These are phyloP conservation scores for Monopterus albus DNA, from an alignment of 2,113 vertebrate genomes.

Conservation along the genomic window DNA sequence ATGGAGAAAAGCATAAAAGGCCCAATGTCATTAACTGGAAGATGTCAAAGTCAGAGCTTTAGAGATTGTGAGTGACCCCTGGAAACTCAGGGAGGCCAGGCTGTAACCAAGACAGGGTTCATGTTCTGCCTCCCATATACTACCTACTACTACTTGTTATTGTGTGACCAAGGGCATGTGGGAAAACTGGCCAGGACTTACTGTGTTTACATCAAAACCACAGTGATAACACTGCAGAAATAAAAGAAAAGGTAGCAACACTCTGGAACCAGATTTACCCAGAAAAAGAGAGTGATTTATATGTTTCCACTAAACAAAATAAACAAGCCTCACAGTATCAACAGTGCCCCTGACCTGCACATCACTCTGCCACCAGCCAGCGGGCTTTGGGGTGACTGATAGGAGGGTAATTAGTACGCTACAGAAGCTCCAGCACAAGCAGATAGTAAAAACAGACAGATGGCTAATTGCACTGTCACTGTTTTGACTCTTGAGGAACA, in stretches of 20 bases:
- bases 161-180: too few relatives aligned
- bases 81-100: too few relatives aligned
- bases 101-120: too few relatives aligned
- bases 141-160: too few relatives aligned
- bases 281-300: not conserved
- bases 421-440: not conserved
- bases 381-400: conserved; percentile 10
- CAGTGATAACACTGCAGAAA: not conserved
- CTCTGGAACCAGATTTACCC: not conserved
- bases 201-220: not conserved
- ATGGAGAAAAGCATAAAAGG: not conserved
- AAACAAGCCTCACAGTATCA: not conserved
- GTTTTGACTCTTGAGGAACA: conserved; percentile 34
- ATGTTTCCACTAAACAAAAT: not conserved
- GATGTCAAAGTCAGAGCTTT: too few relatives aligned
- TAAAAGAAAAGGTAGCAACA: too few relatives aligned
- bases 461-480: conserved; percentile 61
- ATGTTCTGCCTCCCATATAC: too few relatives aligned
- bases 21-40: too few relatives aligned
- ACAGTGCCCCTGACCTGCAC: not conserved
- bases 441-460: conserved; percentile 34
- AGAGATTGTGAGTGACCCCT: too few relatives aligned
- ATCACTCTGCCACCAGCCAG: not conserved
- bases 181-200: not conserved
- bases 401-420: conserved; percentile 17